Percentiles rank a stretch among this genome's conserved stretches.
phyloP scores from a whole-genome alignment of 92 coral and sea anemone species.

The Umimayanthus chanpuru region DNA sequence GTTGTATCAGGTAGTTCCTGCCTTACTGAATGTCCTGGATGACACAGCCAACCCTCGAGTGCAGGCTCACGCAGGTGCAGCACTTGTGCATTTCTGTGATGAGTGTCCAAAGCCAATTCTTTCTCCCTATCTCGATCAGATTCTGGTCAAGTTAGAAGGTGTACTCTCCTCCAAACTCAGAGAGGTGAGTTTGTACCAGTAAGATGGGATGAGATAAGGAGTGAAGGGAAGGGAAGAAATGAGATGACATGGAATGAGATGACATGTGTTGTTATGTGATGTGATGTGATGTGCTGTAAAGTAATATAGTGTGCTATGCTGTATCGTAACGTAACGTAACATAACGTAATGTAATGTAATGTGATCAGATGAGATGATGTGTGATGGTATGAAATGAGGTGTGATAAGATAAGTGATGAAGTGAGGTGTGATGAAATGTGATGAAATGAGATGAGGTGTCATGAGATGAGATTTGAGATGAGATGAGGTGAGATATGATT shows the following conservation, averaged over 20 bases:
- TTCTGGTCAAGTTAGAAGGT: constrained; percentile 81
- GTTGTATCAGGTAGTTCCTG: constrained; percentile 77
- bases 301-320: background rate
- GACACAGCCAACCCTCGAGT: constrained; percentile 96
- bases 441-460: no score
- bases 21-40: constrained; percentile 82
- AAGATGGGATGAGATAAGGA: no score
- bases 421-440: no score
- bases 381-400: no score
- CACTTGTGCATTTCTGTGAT: constrained; percentile 95
- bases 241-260: background rate
- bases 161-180: constrained; percentile 88
- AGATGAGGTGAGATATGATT: background rate
- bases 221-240: no score
- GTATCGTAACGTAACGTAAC: no score
- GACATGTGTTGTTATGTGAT: background rate
- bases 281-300: background rate
- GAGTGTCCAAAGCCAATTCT: constrained; percentile 93
- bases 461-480: background rate
- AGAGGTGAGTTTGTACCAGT: constrained; percentile 64
- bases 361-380: no score
- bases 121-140: constrained; percentile 81
- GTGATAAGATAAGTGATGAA: no score
- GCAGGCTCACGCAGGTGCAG: constrained; percentile 99
- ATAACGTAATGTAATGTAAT: no score